Evolutionary conservation across 2,888 invertebrate species (phyloP), one percentile per base, ranked within the genome.

Genomic region (Dolichomitus sp.): DNA sequence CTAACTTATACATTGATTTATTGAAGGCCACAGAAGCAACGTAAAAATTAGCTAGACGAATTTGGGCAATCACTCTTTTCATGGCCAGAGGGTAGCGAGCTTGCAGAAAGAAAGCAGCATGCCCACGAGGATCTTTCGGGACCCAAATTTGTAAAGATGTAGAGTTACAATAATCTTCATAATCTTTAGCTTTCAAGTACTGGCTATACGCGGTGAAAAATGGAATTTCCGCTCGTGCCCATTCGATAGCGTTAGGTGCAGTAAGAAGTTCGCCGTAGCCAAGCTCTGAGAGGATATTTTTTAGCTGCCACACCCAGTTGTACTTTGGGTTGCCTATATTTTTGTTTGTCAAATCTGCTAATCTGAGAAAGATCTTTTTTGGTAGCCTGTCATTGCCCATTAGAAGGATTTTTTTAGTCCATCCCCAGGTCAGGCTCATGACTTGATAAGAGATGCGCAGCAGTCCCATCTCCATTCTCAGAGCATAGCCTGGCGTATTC

Each of bases 21-120:
- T 54, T 57, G 17, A 57, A 57, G 19, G 33, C 40, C 11, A 54
- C 5, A 14, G 14, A 45, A 40, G 12, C 40, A 14, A 27, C n/a
- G 37, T 65, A 65, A 42, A 42, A 42, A 23, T 37, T 65, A 14
- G 65, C 69, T 23, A 69, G 11, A 7, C 69, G 11, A 1, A 69
- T n/a, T 69, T 69, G 69, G 9, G 52, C 52, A 27, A 52, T 69
- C n/a, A 23, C 40, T 17, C 17, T 7, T 33, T 69, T 69, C 69
- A 69, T 69, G 30, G 69, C 37, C 12, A 40, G 17, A 4, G 52
- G 52, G 11, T 37, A 40, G 6, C 54, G 19, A 11, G n/a, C 4
- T 52, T 69, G 33, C 17, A 54, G 23, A 37, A 30, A 54, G 19
- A 19, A 37, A 30, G 52, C 52, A 30, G 42, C 19, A 37, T 19